phyloP scores from a whole-genome alignment of 37 sponge, comb jelly and placozoan species.

The Chondrilla cf. caribensis region DNA sequence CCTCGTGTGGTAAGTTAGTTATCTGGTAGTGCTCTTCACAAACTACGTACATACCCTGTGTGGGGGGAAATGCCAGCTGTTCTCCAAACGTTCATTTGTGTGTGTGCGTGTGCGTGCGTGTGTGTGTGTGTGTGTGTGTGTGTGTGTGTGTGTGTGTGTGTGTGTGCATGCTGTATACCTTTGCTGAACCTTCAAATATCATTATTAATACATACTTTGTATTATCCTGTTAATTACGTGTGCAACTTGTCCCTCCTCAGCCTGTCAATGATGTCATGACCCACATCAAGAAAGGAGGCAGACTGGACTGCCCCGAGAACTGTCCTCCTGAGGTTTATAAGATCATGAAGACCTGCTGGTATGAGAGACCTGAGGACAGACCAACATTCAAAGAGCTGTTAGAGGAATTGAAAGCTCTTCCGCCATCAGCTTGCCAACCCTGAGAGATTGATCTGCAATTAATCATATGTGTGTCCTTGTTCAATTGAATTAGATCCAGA shows the following conservation, averaged over 20 bases:
- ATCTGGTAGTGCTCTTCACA: no score
- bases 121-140: neutral
- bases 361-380: conserved; percentile 25
- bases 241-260: no score
- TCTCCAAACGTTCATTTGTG: no score
- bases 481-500: no score
- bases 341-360: conserved; percentile 56
- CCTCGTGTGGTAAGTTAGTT: conserved; percentile 75
- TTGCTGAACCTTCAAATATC: neutral
- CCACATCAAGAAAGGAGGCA: conserved; percentile 43
- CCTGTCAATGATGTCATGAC: conserved; percentile 37
- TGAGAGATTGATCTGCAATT: no score
- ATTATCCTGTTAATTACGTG: no score
- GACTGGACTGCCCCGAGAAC: conserved; percentile 47
- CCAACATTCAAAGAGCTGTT: conserved; percentile 28
- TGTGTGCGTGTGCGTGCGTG: no score
- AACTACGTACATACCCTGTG: no score
- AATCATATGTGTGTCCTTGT: no score
- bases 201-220: neutral
- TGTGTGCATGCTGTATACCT: no score
- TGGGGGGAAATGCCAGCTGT: no score
- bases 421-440: conserved; percentile 1
- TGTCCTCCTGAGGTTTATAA: conserved; percentile 53
- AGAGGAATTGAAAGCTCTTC: neutral
- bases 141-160: no score